These are phyloP conservation scores for Empis stercorea DNA, from an alignment of 2,888 invertebrate genomes.

Conservation along the genomic window DNA sequence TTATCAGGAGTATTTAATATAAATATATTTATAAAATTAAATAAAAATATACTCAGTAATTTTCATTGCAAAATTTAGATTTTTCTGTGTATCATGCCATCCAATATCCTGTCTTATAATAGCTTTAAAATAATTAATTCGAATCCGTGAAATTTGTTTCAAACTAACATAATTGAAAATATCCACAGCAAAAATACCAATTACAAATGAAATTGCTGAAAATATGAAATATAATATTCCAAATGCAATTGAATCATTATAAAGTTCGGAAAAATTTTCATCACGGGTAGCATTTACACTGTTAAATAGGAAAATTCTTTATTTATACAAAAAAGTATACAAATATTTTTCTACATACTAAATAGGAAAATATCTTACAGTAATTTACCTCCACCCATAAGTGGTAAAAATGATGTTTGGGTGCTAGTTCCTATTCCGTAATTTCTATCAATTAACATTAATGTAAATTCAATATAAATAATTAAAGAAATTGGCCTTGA, in stretches of 20 bases:
- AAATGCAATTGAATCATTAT: slow-evolving; percentile 52
- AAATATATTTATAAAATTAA: slow-evolving; percentile 1
- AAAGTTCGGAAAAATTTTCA: slow-evolving; percentile 46
- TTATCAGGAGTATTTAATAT: slow-evolving; percentile 1
- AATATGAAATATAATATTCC: slow-evolving; percentile 47
- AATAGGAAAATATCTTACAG: too few relatives aligned
- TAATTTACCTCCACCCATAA: slow-evolving; percentile 51
- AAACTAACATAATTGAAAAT: slow-evolving; percentile 53
- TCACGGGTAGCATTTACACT: slow-evolving; percentile 42
- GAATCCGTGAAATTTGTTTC: slow-evolving; percentile 48
- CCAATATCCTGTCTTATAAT: slow-evolving; percentile 58
- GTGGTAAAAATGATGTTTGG: slow-evolving; percentile 41
- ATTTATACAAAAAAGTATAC: not conserved
- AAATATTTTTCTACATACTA: too few relatives aligned
- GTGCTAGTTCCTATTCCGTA: slow-evolving; percentile 44
- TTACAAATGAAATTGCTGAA: slow-evolving; percentile 47
- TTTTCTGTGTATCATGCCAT: slow-evolving; percentile 59
- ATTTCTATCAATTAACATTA: slow-evolving; percentile 55
- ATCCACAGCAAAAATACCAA: slow-evolving; percentile 51
- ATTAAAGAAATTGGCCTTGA: slow-evolving; percentile 56
- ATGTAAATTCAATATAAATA: slow-evolving; percentile 59
- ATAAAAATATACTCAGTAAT: slow-evolving; percentile 58
- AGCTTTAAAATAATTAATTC: slow-evolving; percentile 46
- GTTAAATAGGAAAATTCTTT: not conserved
- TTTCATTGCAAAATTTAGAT: slow-evolving; percentile 59